These are phyloP conservation scores for Pterophyllum scalare DNA, from an alignment of 2,113 vertebrate genomes.

Conservation along the genomic window DNA sequence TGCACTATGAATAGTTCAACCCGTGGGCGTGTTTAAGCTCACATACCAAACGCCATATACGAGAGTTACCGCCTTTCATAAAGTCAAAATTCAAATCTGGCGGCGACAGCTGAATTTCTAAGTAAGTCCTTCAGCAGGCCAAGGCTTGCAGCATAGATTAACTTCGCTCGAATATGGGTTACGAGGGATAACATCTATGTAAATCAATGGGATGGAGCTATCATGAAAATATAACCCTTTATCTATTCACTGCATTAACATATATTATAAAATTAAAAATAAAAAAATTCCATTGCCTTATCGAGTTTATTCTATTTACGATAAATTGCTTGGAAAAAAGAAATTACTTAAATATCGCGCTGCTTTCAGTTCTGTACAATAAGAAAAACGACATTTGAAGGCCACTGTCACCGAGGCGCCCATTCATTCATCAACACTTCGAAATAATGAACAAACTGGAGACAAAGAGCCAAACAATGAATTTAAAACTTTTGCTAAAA, in stretches of 20 bases:
- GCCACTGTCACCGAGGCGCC: not conserved
- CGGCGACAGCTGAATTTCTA: not conserved
- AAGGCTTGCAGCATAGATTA: accelerated
- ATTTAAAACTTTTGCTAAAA: not conserved
- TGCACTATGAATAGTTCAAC: not conserved
- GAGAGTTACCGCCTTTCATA: not conserved
- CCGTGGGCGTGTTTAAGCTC: slow-evolving; percentile 17
- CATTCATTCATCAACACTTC: slow-evolving; percentile 8
- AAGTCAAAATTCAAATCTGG: not conserved
- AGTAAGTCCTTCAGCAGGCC: not conserved
- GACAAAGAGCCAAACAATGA: accelerated
- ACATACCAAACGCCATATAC: slow-evolving; percentile 53
- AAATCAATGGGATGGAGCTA: not conserved
- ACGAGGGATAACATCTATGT: not conserved
- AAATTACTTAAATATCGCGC: not conserved
- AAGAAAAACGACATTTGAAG: not conserved
- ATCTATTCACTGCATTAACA: not conserved
- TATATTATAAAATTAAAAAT: too few relatives aligned
- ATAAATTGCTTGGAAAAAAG: not conserved
- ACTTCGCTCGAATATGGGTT: not conserved
- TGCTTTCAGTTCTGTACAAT: not conserved
- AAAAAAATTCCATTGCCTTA: not conserved
- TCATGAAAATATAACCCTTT: not conserved
- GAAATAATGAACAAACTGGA: not conserved
- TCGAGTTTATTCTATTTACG: not conserved